Conservation (phyloP, 92 coral and sea anemone species). For the Hydrozoanthus gracilis region DNA sequence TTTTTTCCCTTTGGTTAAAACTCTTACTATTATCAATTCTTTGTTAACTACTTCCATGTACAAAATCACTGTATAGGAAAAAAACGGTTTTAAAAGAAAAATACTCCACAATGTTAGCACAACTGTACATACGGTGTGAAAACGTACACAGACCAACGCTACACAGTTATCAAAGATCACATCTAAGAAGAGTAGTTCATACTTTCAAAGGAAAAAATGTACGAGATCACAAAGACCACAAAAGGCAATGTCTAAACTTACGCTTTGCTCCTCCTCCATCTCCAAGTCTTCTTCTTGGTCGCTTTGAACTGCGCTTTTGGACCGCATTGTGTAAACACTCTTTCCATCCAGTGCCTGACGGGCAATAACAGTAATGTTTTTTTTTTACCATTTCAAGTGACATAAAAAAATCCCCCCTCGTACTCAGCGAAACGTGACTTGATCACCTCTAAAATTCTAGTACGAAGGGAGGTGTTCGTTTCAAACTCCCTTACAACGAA, state of each 20-base stretch:
- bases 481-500: background rate
- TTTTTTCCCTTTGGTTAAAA: no score
- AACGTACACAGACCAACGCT: no score
- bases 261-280: slow-evolving; percentile 23
- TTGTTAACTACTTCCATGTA: no score
- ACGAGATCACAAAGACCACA: background rate
- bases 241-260: background rate
- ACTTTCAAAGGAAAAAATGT: no score
- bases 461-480: slow-evolving; percentile 18
- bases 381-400: slow-evolving; percentile 16
- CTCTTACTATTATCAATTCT: no score
- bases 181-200: no score
- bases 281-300: slow-evolving; percentile 20
- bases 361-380: slow-evolving; percentile 1
- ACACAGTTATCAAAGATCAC: no score
- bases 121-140: no score
- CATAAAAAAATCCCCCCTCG: slow-evolving; percentile 23
- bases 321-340: slow-evolving; percentile 17
- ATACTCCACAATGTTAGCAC: no score
- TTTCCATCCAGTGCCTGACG: slow-evolving; percentile 17
- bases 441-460: slow-evolving; percentile 3
- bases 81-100: no score
- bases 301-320: background rate
- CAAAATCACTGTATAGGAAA: no score
- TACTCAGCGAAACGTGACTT: slow-evolving; percentile 15